These are phyloP conservation scores for Acholoe squamosa DNA, from an alignment of 2,888 invertebrate genomes.

Conservation along the genomic window DNA sequence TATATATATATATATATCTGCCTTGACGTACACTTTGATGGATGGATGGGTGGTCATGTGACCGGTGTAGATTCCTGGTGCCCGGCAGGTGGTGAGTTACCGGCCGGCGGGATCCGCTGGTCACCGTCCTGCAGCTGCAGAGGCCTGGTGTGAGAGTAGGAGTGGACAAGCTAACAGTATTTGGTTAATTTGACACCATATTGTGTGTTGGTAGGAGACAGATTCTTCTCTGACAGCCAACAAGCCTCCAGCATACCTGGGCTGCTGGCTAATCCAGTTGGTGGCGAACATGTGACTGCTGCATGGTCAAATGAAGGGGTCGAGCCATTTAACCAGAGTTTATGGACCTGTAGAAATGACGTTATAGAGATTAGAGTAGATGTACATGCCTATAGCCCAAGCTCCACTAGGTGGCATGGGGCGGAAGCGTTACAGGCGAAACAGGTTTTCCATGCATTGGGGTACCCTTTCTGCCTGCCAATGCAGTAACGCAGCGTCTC, in stretches of 20 bases:
- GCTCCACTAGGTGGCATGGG: too few relatives aligned
- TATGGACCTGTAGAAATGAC: too few relatives aligned
- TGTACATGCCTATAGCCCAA: too few relatives aligned
- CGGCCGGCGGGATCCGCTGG: not conserved
- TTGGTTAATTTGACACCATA: conserved; percentile 53
- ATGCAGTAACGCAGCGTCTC: too few relatives aligned
- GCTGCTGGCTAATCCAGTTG: not conserved
- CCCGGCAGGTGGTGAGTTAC: not conserved
- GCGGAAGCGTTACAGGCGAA: too few relatives aligned
- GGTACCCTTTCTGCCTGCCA: too few relatives aligned
- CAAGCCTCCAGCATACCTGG: conserved; percentile 9
- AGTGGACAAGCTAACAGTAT: conserved; percentile 44
- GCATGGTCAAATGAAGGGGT: too few relatives aligned
- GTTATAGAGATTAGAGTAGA: too few relatives aligned
- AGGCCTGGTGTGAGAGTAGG: not conserved
- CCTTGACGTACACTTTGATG: not conserved
- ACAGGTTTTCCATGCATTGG: too few relatives aligned
- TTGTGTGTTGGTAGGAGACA: not conserved
- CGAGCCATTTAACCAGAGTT: too few relatives aligned
- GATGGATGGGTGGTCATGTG: conserved; percentile 5
- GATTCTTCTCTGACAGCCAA: conserved; percentile 34
- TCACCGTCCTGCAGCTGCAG: not conserved
- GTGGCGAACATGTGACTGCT: too few relatives aligned
- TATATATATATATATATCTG: not conserved
- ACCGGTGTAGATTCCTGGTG: not conserved